Evolutionary conservation across 1,140 invertebrate genomes (phyloP).

Genomic region (Cherax destructor): DNA sequence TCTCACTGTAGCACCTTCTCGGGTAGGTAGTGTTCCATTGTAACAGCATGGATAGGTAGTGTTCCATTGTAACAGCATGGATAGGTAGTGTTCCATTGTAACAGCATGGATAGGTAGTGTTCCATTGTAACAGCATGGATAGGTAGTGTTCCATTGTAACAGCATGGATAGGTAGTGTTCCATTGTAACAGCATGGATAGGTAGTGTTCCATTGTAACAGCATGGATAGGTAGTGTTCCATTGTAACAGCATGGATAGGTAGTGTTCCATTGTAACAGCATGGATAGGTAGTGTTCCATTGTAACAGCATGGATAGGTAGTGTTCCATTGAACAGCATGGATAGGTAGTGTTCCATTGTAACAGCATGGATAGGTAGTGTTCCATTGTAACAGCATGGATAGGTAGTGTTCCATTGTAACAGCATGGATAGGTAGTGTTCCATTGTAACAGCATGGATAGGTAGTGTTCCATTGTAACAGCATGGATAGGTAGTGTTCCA

Average conservation of each 20-base stretch:
- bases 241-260: background rate
- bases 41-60: background rate
- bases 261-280: background rate
- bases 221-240: background rate
- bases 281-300: background rate
- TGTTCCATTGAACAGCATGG: background rate
- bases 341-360: background rate
- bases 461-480: background rate
- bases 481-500: background rate
- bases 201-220: slow-evolving; percentile 3
- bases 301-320: background rate
- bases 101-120: slow-evolving; percentile 69
- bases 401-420: background rate
- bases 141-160: background rate
- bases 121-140: background rate
- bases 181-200: background rate
- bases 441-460: background rate
- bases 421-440: background rate
- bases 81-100: slow-evolving; percentile 79
- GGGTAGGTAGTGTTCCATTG: slow-evolving; percentile 11
- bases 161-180: background rate
- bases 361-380: background rate
- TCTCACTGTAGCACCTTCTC: slow-evolving; percentile 77
- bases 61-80: background rate
- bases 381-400: background rate